Evolutionary conservation across 2,113 vertebrate genomes (phyloP), one percentile per base, ranked within the genome.

Genomic region (Herpetotheres cachinnans): DNA sequence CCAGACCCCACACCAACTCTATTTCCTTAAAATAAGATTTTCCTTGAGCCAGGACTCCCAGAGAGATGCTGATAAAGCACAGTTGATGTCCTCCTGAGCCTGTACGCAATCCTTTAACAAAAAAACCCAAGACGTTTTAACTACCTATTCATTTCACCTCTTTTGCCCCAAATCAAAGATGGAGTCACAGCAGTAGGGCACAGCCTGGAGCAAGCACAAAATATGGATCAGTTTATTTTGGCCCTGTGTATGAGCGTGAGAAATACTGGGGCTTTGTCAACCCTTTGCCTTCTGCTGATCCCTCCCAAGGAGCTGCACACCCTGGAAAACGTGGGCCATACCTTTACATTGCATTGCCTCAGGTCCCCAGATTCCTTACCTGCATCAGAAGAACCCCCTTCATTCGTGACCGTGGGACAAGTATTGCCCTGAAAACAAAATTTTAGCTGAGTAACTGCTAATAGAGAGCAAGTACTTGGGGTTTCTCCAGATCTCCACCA

Each of bases 321-420:
- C 46, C 78, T 36, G 17, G 32, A 49, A 52, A 47, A 30, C 0
- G 0, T 5, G 38, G 8, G 24, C 16, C 16, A 4, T 17, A 13
- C 13, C 20, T 82, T 85, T 8, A 7, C 38, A 13, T 6, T 16
- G 14, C 38, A 29, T 24, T 62, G n/a, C 11, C 34, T 50, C 70
- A 63, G 7, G 27, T 54, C 32, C 13, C 61, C 73, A 58, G 1
- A 29, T 38, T 26, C 47, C 54, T 87, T 10, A 36, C 11, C 50
- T 67, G 38, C 27, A 62, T 13, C 49, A 49, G 67, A 38, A 89
- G 19, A 91, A 17, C 9, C 10, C 13, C 16, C 20, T 72, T 72
- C 27, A 30, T 12, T 42, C 3, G 0, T 13, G 20, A 49, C 30
- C 14, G 16, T 32, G 15, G 22, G 13, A 56, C 13, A 42, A 32